Evolutionary conservation across 1,140 invertebrate species (phyloP), one percentile per base, ranked within the genome.

Genomic region (Scaptomyza graminum): DNA sequence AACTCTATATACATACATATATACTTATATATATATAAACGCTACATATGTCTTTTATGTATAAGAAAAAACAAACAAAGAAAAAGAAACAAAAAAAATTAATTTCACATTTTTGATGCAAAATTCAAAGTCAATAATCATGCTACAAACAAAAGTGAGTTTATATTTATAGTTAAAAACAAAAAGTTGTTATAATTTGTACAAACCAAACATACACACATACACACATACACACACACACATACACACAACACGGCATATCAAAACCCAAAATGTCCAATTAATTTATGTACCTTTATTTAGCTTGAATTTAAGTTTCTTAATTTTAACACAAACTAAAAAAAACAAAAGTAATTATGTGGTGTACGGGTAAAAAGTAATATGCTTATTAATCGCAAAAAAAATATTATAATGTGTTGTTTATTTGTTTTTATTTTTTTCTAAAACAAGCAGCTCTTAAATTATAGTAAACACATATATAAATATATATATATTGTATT

Each of bases 221-320:
- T 34, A 41, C 16, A 55, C 5, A 25, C 8, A 67, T 5, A 62
- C 15, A 52, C 34, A 50, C 49, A 61, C 49, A 59, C 25, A 60
- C 55, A 67, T 51, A 66, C 43, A 66, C 43, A 66, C 55, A 72
- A 65, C 68, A 70, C 79, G 77, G 81, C 81, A 87, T 87, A 87
- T 87, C 81, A 84, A 73, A 80, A 74, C 80, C 77, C 79, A 68
- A 25, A 25, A 77, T 81, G 82, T 81, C 82, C 77, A 71, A 68
- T 81, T 81, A 74, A 68, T 84, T 84, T 84, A 87, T 84, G 77
- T 87, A 87, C 74, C 77, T 87, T 50, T 64, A 43, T 60, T 67
- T 73, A 73, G 51, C 66, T 74, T 34, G 57, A 69, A 62, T 47
- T 72, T 72, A 72, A 67, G 69, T 72, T 67, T 59, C 69, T 31